Evolutionary conservation across 2,113 vertebrate genomes (phyloP).

Genomic region (Phrynosoma blainvillii): DNA sequence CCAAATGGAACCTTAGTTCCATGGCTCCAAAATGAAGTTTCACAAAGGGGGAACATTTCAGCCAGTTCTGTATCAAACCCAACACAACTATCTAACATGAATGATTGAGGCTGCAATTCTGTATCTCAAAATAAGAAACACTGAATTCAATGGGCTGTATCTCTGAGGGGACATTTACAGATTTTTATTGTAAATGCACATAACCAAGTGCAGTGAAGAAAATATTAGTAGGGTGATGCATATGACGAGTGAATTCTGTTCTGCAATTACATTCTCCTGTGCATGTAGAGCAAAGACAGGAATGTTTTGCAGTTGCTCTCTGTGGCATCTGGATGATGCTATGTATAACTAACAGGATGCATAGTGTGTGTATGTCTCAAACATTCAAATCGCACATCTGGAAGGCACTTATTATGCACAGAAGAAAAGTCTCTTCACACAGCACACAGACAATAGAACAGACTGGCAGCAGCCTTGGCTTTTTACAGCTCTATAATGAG

Average conservation of each 20-base stretch:
- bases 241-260: constrained; percentile 35
- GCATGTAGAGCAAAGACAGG: not conserved
- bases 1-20: not conserved
- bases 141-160: not conserved
- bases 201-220: constrained; percentile 36
- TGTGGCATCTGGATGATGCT: constrained; percentile 27
- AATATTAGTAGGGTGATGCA: not conserved
- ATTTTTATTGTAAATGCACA: not conserved
- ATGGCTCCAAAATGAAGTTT: not conserved
- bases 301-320: constrained; percentile 21
- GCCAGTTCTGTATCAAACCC: not conserved
- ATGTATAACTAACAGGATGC: constrained; percentile 12
- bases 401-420: constrained; percentile 48
- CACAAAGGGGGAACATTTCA: not conserved
- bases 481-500: constrained; percentile 61
- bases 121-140: not conserved
- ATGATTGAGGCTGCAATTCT: not conserved
- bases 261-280: constrained; percentile 35
- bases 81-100: not conserved
- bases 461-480: constrained; percentile 45
- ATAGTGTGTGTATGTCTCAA: not conserved
- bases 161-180: not conserved
- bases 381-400: constrained; percentile 27
- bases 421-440: constrained; percentile 15
- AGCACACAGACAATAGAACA: constrained; percentile 1